phyloP scores from a whole-genome alignment of 2,888 invertebrate species.

The Steinernema hermaphroditum region DNA sequence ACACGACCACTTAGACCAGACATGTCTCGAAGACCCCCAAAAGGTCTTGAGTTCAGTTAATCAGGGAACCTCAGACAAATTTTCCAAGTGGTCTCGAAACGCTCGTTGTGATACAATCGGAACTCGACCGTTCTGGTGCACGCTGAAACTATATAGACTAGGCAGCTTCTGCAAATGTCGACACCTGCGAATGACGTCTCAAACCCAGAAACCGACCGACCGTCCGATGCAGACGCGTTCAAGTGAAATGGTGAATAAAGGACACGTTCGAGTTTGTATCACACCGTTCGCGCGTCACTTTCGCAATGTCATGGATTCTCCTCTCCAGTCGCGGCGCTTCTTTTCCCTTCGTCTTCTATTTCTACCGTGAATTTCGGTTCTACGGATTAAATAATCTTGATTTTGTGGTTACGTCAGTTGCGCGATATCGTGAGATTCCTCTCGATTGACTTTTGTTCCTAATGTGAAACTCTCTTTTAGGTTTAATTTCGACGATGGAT shows the following conservation, averaged over 20 bases:
- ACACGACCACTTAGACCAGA: background rate
- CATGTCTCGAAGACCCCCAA: too few species aligned
- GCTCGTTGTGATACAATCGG: background rate
- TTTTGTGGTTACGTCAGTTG: too few species aligned
- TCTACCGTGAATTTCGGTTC: background rate
- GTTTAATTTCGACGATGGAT: constrained; percentile 49
- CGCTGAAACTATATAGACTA: background rate
- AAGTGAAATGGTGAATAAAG: background rate
- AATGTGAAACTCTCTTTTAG: background rate
- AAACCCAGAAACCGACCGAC: too few species aligned
- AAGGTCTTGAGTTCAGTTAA: too few species aligned
- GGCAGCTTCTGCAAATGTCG: background rate
- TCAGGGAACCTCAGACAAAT: too few species aligned
- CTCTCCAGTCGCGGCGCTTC: background rate
- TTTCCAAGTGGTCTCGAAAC: background rate
- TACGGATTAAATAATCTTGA: background rate
- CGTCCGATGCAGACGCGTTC: background rate
- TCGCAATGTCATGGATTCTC: background rate
- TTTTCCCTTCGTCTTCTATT: background rate
- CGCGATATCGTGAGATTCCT: background rate
- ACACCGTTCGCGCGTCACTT: constrained; percentile 8
- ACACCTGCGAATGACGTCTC: too few species aligned
- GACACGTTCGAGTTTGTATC: background rate
- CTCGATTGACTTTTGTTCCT: background rate
- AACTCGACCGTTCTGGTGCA: background rate